phyloP scores from a whole-genome alignment of 2,113 vertebrate species.

The Megaleporinus macrocephalus region DNA sequence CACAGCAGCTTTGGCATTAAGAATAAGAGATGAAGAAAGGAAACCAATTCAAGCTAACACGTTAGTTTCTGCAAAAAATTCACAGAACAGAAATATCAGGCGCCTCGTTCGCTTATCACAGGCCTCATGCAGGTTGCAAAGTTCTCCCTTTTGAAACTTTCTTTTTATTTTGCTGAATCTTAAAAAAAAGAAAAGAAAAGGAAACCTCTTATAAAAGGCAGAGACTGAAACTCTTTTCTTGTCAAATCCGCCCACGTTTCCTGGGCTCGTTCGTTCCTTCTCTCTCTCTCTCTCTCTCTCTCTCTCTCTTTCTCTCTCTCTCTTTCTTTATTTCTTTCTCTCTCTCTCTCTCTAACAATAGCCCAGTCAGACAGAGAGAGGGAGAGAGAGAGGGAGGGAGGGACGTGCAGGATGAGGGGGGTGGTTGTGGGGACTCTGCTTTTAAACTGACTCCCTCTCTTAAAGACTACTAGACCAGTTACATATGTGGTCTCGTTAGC shows the following conservation, averaged over 20 bases:
- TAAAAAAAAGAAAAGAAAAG: slow-evolving; percentile 54
- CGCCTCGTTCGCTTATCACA: neutral
- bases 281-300: slow-evolving; percentile 48
- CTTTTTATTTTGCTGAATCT: slow-evolving; percentile 58
- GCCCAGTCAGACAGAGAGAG: slow-evolving; percentile 21
- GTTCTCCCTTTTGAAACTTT: slow-evolving; percentile 44
- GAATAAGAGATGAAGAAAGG: neutral
- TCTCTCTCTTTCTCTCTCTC: slow-evolving; percentile 44
- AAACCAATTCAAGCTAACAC: neutral
- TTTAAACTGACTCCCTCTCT: slow-evolving; percentile 55
- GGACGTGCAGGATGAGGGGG: slow-evolving; percentile 24
- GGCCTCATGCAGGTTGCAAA: slow-evolving; percentile 31
- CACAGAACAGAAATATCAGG: slow-evolving; percentile 14
- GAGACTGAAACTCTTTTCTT: slow-evolving; percentile 78
- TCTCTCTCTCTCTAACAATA: slow-evolving; percentile 41
- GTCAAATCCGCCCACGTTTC: slow-evolving; percentile 89
- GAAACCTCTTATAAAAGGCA: slow-evolving; percentile 62
- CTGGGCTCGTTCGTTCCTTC: slow-evolving; percentile 77
- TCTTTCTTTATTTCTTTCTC: slow-evolving; percentile 41
- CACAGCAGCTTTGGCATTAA: slow-evolving; percentile 1
- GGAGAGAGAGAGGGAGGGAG: neutral
- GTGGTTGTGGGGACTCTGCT: slow-evolving; percentile 15
- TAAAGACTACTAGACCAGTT: slow-evolving; percentile 45
- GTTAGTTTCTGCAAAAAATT: slow-evolving; percentile 20
- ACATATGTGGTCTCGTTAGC: slow-evolving; percentile 51